Percentiles rank a stretch among this genome's conserved stretches.
phyloP scores from a whole-genome alignment of 1,140 invertebrate genomes.

The Sarcophaga peregrina region DNA sequence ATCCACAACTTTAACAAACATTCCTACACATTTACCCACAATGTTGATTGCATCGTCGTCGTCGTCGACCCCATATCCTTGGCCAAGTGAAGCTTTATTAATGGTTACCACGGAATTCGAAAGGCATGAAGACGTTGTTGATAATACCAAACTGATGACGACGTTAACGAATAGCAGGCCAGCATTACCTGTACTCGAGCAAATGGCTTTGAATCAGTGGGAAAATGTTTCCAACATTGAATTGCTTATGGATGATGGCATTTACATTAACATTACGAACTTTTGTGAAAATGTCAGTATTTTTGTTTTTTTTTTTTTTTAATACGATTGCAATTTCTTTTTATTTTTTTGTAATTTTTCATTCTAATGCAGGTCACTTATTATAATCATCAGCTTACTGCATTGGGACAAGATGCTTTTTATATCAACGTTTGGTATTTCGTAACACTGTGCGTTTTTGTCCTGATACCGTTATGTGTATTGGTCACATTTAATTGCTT shows the following conservation, averaged over 20 bases:
- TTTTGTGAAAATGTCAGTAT: constrained; percentile 20
- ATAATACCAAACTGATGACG: neutral
- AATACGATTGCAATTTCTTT: neutral
- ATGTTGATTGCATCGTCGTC: neutral
- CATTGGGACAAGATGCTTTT: constrained; percentile 69
- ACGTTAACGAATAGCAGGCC: neutral
- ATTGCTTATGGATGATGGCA: neutral
- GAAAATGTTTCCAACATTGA: neutral
- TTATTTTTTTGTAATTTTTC: neutral
- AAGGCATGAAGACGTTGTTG: neutral
- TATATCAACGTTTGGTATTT: constrained; percentile 76
- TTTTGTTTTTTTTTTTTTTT: neutral
- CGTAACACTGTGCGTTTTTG: constrained; percentile 75
- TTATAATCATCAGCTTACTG: constrained; percentile 51
- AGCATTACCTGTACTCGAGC: neutral
- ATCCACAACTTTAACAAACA: constrained; percentile 1
- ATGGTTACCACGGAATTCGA: neutral
- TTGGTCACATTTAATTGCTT: constrained; percentile 80
- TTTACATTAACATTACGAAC: neutral
- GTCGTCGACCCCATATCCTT: neutral
- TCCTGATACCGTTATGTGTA: constrained; percentile 75
- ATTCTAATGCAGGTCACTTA: constrained; percentile 51
- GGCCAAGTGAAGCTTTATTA: neutral
- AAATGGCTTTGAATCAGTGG: neutral
- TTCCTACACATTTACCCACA: constrained; percentile 13